Percentiles rank a stretch among this genome's conserved stretches.
phyloP scores from a whole-genome alignment of 2,797 vertebrate genomes.

The Spea hammondii region DNA sequence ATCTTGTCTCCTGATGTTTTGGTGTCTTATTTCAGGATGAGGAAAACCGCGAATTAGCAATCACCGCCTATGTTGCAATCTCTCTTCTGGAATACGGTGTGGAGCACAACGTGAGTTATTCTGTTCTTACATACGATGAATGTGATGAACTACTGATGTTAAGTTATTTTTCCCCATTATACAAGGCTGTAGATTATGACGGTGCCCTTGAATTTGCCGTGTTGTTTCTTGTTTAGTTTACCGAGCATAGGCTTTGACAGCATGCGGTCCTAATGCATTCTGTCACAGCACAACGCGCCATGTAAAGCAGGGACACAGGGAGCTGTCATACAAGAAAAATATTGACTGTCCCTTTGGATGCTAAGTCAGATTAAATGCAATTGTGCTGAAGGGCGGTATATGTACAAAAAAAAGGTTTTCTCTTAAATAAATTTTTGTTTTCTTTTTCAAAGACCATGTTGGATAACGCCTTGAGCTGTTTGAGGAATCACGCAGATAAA shows the following conservation, averaged over 20 bases:
- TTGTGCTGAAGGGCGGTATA: too few species aligned
- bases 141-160: too few species aligned
- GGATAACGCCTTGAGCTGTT: constrained; percentile 66
- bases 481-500: constrained; percentile 55
- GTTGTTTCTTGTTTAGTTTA: not conserved
- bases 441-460: constrained; percentile 50
- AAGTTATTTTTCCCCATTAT: too few species aligned
- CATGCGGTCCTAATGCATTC: not conserved
- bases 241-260: not conserved
- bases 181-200: too few species aligned
- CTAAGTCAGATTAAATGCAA: too few species aligned
- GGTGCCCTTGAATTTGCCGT: not conserved
- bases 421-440: too few species aligned
- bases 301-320: too few species aligned
- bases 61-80: constrained; percentile 63
- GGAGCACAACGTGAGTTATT: constrained; percentile 4
- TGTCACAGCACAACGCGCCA: too few species aligned
- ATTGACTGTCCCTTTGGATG: too few species aligned
- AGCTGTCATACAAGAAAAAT: too few species aligned
- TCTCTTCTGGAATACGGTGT: constrained; percentile 60
- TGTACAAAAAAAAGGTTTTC: too few species aligned
- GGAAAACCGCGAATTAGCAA: constrained; percentile 57
- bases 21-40: constrained; percentile 60
- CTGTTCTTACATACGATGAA: not conserved
- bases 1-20: not conserved